Conservation (phyloP, 2,113 vertebrate species). For the Crotophaga sulcirostris region DNA sequence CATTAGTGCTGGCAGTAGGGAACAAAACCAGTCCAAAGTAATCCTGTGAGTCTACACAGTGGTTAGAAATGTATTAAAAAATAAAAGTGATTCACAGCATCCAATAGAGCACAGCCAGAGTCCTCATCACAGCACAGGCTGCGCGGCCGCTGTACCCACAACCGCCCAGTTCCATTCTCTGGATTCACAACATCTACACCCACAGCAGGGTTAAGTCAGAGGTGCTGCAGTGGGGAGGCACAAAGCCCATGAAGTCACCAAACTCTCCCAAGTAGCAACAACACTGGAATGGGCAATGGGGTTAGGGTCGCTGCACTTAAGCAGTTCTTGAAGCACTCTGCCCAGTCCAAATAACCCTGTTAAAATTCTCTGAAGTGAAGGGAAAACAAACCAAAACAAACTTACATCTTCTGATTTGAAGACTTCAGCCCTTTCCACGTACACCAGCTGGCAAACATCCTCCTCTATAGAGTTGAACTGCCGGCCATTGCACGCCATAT, state of each 20-base stretch:
- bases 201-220: neutral
- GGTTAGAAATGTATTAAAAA: neutral
- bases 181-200: neutral
- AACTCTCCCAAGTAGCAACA: neutral
- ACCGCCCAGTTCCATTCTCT: neutral
- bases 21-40: rapidly evolving
- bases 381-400: neutral
- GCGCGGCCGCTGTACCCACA: neutral
- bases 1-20: neutral
- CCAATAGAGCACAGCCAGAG: neutral
- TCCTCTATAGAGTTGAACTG: slow-evolving; percentile 99
- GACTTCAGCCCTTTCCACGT: slow-evolving; percentile 95
- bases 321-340: neutral
- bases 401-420: slow-evolving; percentile 92
- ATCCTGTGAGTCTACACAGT: rapidly evolving
- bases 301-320: neutral
- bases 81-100: neutral
- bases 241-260: neutral
- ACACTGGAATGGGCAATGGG: neutral
- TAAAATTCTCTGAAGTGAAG: neutral
- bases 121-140: neutral
- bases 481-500: slow-evolving; percentile 89
- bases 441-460: slow-evolving; percentile 94
- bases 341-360: neutral
- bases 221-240: neutral